phyloP scores from a whole-genome alignment of 53 echinoderm and acorn worm species.

The Arbacia lixula region DNA sequence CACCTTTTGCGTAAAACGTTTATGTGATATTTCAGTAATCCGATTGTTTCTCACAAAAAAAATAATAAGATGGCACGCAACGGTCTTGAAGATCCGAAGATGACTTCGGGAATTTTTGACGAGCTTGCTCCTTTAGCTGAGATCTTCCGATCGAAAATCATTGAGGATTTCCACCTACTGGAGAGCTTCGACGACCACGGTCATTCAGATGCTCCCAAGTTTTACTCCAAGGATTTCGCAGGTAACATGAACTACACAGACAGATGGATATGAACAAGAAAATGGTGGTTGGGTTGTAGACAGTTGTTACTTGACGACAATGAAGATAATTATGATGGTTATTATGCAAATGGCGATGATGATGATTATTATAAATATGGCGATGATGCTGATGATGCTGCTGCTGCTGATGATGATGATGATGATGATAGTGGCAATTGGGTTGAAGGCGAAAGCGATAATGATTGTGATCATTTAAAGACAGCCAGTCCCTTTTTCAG shows the following conservation, averaged over 20 bases:
- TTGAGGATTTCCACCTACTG: conserved; percentile 93
- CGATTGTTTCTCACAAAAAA: too few species aligned
- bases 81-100: conserved; percentile 7
- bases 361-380: background rate
- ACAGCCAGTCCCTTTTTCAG: too few species aligned
- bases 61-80: background rate
- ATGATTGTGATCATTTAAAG: too few species aligned
- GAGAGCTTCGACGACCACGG: conserved; percentile 97
- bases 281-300: background rate
- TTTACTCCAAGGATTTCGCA: conserved; percentile 87
- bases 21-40: too few species aligned
- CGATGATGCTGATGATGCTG: conserved; percentile 28
- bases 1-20: too few species aligned
- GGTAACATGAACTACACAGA: conserved; percentile 61
- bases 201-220: conserved; percentile 86
- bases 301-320: background rate
- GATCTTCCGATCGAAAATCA: conserved; percentile 89
- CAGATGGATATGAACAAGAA: background rate
- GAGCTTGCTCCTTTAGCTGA: conserved; percentile 78
- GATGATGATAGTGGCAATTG: conserved; percentile 2
- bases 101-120: conserved; percentile 60
- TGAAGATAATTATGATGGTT: background rate
- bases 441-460: background rate
- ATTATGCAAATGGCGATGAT: background rate
- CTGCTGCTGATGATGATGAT: conserved; percentile 13